phyloP scores from a whole-genome alignment of 2,888 invertebrate genomes.

The Rotaria sp. region DNA sequence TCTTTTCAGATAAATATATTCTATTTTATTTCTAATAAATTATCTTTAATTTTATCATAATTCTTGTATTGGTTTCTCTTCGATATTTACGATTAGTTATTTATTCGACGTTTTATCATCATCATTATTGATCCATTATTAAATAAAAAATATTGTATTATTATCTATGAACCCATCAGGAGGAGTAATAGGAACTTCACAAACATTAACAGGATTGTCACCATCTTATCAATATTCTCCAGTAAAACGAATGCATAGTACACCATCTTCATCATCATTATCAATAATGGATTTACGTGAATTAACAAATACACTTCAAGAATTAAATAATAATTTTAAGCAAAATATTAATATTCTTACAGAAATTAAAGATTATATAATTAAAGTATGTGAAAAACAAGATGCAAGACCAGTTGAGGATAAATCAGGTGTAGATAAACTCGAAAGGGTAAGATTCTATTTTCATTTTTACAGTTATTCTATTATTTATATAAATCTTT shows the following conservation, averaged over 20 bases:
- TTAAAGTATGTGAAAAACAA: slow-evolving; percentile 26
- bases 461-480: neutral
- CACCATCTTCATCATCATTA: neutral
- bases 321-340: slow-evolving; percentile 27
- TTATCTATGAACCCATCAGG: neutral
- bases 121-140: neutral
- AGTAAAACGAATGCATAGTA: neutral
- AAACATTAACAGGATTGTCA: neutral
- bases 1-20: too few relatives aligned
- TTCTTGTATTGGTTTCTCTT: too few relatives aligned
- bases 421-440: neutral
- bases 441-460: neutral
- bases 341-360: neutral
- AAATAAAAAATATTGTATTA: neutral
- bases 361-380: neutral
- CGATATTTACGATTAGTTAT: too few relatives aligned
- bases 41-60: too few relatives aligned
- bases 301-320: neutral
- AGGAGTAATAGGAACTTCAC: neutral
- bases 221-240: neutral
- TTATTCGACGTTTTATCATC: neutral
- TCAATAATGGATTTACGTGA: neutral
- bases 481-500: too few relatives aligned
- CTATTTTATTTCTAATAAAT: too few relatives aligned
- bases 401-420: neutral